Conservation (phyloP, 2,888 invertebrate genomes). For the Chloromyia formosa region DNA sequence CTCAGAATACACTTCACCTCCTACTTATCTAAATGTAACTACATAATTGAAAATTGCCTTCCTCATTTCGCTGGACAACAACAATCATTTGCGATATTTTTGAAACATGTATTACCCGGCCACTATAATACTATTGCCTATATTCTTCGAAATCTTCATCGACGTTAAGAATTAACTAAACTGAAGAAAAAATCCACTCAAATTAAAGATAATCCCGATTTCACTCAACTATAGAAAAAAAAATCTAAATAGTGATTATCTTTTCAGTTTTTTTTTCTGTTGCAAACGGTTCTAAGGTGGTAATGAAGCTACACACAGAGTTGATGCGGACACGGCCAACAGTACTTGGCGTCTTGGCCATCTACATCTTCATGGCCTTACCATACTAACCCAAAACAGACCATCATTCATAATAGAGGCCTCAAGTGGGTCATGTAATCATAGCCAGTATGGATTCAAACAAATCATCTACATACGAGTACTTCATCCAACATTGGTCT, state of each 20-base stretch:
- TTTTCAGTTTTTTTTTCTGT: background rate
- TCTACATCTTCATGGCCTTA: constrained; percentile 17
- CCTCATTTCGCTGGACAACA: no score
- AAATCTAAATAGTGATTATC: background rate
- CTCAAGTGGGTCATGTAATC: constrained; percentile 38
- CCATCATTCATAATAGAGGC: constrained; percentile 29
- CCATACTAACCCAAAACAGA: constrained; percentile 39
- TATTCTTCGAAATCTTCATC: no score
- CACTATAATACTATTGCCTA: no score
- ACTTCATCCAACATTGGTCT: no score
- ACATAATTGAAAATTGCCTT: no score
- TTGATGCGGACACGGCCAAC: background rate
- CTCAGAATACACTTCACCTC: no score
- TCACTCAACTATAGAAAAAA: constrained; percentile 14
- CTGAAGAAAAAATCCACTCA: no score
- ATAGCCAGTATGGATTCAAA: constrained; percentile 5
- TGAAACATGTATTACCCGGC: no score
- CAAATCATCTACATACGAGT: no score
- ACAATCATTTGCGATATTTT: no score
- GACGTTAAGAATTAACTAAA: no score
- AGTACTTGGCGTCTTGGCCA: background rate
- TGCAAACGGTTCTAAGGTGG: constrained; percentile 2
- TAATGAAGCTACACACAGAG: background rate
- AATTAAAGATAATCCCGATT: constrained; percentile 39
- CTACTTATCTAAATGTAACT: no score